Percentiles rank a stretch among this genome's conserved stretches.
Evolutionary conservation across 2,113 vertebrate genomes (phyloP).

Genomic region (Platanista minor): DNA sequence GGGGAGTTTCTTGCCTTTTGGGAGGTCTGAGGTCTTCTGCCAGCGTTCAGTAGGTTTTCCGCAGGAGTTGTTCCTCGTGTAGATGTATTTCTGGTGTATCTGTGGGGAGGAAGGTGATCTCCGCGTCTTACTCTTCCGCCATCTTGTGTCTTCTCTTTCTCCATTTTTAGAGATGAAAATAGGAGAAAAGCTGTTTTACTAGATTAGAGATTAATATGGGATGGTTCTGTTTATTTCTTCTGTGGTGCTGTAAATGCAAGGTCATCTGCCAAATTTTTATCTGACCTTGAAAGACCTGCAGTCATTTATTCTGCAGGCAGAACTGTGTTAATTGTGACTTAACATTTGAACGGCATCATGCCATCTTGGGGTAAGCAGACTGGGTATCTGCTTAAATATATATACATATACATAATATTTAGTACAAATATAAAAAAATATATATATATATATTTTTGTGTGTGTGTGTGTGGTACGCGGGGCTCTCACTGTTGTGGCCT

Average conservation of each 20-base stretch:
- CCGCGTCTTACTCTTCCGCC: too few species aligned
- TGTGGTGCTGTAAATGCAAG: neutral
- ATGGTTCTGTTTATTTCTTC: constrained; percentile 15
- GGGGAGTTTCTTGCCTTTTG: too few species aligned
- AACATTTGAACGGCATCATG: neutral
- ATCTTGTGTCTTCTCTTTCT: too few species aligned
- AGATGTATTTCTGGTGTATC: too few species aligned
- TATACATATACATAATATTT: neutral
- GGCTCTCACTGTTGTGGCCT: too few species aligned
- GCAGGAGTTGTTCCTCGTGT: too few species aligned
- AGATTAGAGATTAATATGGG: neutral
- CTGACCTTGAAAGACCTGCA: neutral
- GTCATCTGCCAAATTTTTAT: neutral
- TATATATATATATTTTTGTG: neutral
- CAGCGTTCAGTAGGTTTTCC: too few species aligned
- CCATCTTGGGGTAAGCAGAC: neutral
- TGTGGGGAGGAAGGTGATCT: too few species aligned
- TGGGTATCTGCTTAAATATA: neutral
- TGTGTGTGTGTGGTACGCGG: too few species aligned
- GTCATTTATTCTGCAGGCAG: neutral
- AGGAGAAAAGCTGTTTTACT: neutral
- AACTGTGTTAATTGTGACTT: neutral
- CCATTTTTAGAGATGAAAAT: neutral
- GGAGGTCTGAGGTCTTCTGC: too few species aligned
- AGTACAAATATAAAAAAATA: neutral